Percentiles rank a stretch among this genome's conserved stretches.
Conservation (phyloP, 2,888 invertebrate genomes). For the Monochamus alternatus region DNA sequence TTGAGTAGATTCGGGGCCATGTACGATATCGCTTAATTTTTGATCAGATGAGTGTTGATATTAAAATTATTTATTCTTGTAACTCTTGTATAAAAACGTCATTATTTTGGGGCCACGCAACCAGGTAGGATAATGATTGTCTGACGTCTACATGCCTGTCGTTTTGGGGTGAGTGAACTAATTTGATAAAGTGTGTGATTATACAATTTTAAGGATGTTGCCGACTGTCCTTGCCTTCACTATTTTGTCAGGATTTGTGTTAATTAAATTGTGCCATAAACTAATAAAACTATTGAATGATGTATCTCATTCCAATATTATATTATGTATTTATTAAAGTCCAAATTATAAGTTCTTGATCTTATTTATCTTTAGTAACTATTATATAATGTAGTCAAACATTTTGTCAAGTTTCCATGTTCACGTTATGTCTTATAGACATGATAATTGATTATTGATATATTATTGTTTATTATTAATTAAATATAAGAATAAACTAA, state of each 20-base stretch:
- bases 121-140: slow-evolving; percentile 18
- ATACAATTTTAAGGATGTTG: slow-evolving; percentile 60
- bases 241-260: slow-evolving; percentile 51
- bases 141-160: slow-evolving; percentile 65
- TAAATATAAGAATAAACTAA: slow-evolving; percentile 73
- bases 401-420: slow-evolving; percentile 70
- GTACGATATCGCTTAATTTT: slow-evolving; percentile 54
- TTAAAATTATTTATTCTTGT: slow-evolving; percentile 66
- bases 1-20: slow-evolving; percentile 59
- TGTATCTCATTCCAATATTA: slow-evolving; percentile 49
- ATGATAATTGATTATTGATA: slow-evolving; percentile 69
- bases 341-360: slow-evolving; percentile 55
- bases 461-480: slow-evolving; percentile 72
- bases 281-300: slow-evolving; percentile 49
- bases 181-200: slow-evolving; percentile 71
- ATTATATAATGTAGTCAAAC: slow-evolving; percentile 66
- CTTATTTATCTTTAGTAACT: slow-evolving; percentile 53
- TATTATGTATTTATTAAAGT: slow-evolving; percentile 49
- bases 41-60: slow-evolving; percentile 61
- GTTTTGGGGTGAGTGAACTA: slow-evolving; percentile 66
- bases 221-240: slow-evolving; percentile 67
- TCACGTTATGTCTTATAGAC: slow-evolving; percentile 70
- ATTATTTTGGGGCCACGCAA: slow-evolving; percentile 61
- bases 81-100: slow-evolving; percentile 65
- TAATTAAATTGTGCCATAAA: slow-evolving; percentile 62